Base-by-base conservation (phyloP, 2,797 vertebrate genomes). In the Enteromius treurensis region DNA sequence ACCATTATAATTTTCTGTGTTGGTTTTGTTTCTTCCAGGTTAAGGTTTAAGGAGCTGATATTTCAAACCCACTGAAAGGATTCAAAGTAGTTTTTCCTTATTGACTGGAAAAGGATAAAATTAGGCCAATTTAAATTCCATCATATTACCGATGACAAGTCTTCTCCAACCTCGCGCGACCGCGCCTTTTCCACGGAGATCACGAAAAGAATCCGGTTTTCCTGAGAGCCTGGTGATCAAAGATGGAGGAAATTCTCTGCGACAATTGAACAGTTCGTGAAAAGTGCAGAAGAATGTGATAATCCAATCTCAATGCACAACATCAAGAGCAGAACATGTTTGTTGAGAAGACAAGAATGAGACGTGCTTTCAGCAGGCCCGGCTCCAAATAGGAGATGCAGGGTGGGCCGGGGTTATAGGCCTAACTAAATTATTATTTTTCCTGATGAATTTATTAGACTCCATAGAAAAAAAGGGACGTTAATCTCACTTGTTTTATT, bases 221-320 rank as follows among this genome's bases (percentile, higher is more conserved):
- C 78, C 85, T 90, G 90, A 90, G 93, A 7, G 26, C 29, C 15
- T 74, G 29, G 58, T 89, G 93, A 94, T 95, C 93, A 94, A 95
- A 94, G 94, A 88, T 91, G 67, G 86, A 88, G 91, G 89, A 93
- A 93, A 94, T 87, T 2, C 64, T 11, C 29, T 58, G 86, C 90
- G 94, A 94, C 94, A 91, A 89, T 85, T 85, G 88, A 85, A 23
- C 91, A 89, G 88, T 92, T 92, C 90, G 88, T 83, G 71, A 73
- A 3, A 79, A 92, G 93, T 92, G 93, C 90, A 93, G 93, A 88
- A 90, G 89, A 40, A 87, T 82, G 84, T 17, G 90, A 90, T 93
- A 92, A 94, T 94, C 93, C 91, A 83, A 89, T 91, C 68, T 89
- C 88, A 88, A 89, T 87, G 90, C 90, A 90, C 91, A 42, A 91